Evolutionary conservation across 2,888 invertebrate genomes (phyloP).

Genomic region (Chromoteleia sp.): DNA sequence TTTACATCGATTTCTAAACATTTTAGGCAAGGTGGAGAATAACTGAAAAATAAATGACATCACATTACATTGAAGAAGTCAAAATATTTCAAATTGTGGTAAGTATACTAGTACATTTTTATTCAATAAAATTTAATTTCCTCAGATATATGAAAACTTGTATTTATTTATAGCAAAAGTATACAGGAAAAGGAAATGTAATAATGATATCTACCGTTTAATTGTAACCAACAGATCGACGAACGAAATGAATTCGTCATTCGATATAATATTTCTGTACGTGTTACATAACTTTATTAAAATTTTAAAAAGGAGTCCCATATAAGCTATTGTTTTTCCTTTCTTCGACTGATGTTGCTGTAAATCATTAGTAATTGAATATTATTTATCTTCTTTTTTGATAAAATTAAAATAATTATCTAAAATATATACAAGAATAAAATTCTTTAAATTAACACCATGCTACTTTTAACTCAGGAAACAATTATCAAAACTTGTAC

Average conservation of each 20-base stretch:
- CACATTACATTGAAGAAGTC: no score
- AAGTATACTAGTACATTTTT: no score
- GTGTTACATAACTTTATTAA: slow-evolving; percentile 76
- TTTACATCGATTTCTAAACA: slow-evolving; percentile 59
- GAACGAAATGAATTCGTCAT: slow-evolving; percentile 71
- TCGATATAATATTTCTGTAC: slow-evolving; percentile 73
- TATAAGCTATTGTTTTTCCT: slow-evolving; percentile 75
- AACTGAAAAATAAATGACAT: slow-evolving; percentile 20
- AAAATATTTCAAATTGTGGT: no score
- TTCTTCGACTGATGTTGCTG: slow-evolving; percentile 73
- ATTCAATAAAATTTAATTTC: no score
- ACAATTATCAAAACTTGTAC: no score
- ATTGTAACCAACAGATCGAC: slow-evolving; percentile 74
- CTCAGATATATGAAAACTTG: neutral
- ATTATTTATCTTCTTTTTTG: neutral
- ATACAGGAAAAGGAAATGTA: neutral
- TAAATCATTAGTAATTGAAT: no score
- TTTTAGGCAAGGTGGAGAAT: slow-evolving; percentile 62
- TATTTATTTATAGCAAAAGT: neutral
- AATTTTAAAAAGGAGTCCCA: slow-evolving; percentile 77
- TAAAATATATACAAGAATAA: neutral
- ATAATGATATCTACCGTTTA: slow-evolving; percentile 66
- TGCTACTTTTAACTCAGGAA: no score
- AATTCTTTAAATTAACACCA: no score
- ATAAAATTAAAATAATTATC: neutral